These are phyloP conservation scores for Zaprionus camerounensis DNA, from an alignment of 1,140 invertebrate species.

Conservation along the genomic window DNA sequence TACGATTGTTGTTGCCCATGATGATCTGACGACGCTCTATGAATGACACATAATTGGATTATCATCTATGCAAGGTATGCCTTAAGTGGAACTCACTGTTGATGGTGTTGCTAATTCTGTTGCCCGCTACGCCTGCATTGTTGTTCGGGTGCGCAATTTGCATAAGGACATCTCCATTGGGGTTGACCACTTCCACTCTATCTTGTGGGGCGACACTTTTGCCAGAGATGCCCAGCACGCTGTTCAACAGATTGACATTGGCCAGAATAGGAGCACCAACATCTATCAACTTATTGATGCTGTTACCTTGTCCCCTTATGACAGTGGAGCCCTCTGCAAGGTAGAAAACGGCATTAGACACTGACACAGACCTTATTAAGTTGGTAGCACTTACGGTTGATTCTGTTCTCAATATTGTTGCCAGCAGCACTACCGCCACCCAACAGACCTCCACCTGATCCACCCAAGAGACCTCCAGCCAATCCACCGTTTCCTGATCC, in stretches of 20 bases:
- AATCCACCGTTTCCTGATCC: neutral
- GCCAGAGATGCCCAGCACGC: neutral
- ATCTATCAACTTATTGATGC: neutral
- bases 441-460: slow-evolving; percentile 12
- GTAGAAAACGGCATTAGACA: too few relatives aligned
- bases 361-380: too few relatives aligned
- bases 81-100: slow-evolving; percentile 5
- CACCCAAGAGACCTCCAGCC: neutral
- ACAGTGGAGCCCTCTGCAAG: slow-evolving; percentile 6
- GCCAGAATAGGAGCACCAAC: neutral
- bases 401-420: slow-evolving; percentile 6
- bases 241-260: neutral
- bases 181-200: slow-evolving; percentile 26
- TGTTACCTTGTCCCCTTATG: neutral
- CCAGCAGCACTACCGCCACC: slow-evolving; percentile 16
- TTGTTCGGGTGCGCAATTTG: slow-evolving; percentile 10
- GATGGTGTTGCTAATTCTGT: neutral
- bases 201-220: neutral
- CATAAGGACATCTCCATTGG: slow-evolving; percentile 18
- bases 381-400: slow-evolving; percentile 12
- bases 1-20: slow-evolving; percentile 51
- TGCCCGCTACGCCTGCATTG: neutral
- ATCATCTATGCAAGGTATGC: too few relatives aligned
- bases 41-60: neutral
- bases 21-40: slow-evolving; percentile 52